phyloP scores from a whole-genome alignment of 1,140 invertebrate species.

The Spodoptera frugiperda region DNA sequence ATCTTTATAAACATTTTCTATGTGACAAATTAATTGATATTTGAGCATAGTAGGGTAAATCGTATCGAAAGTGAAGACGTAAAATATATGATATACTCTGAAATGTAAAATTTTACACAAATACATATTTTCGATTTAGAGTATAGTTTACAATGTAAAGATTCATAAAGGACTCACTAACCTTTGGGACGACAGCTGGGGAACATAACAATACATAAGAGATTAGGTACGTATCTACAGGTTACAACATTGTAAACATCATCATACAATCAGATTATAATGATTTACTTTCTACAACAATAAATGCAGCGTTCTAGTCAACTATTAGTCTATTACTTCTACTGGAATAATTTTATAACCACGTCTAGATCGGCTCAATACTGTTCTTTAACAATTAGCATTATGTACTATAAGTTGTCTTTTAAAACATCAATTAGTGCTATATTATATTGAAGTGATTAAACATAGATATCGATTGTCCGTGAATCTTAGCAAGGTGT shows the following conservation, averaged over 20 bases:
- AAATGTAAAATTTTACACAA: conserved; percentile 39
- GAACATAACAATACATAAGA: neutral
- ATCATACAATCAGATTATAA: neutral
- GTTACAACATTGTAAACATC: neutral
- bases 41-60: conserved; percentile 31
- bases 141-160: conserved; percentile 36
- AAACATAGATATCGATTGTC: neutral
- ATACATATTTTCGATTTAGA: conserved; percentile 34
- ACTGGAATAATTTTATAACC: neutral
- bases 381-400: neutral
- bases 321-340: neutral
- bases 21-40: conserved; percentile 4
- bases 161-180: conserved; percentile 63
- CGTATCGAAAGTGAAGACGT: conserved; percentile 2
- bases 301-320: neutral
- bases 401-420: conserved; percentile 1
- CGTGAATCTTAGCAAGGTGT: neutral
- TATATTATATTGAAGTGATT: conserved; percentile 9
- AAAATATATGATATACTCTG: conserved; percentile 28
- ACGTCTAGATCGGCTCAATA: conserved; percentile 4
- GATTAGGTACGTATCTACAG: neutral
- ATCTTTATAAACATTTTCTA: conserved; percentile 8
- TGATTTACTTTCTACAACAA: neutral
- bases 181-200: conserved; percentile 62
- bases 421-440: neutral